These are phyloP conservation scores for Podarcis muralis DNA, from an alignment of 2,113 vertebrate genomes.

Conservation along the genomic window DNA sequence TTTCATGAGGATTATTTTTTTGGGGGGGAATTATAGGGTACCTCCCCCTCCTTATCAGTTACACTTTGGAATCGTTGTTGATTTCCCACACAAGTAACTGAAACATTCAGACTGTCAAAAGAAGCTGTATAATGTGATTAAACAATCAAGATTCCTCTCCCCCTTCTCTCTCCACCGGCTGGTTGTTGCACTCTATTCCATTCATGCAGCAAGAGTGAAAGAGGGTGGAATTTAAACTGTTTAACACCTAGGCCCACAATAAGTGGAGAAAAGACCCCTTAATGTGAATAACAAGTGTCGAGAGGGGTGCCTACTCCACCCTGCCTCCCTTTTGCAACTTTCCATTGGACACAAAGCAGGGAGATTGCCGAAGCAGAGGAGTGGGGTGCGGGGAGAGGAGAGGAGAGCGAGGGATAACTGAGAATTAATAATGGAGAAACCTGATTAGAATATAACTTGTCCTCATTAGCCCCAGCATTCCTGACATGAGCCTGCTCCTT, in stretches of 20 bases:
- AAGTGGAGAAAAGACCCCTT: constrained; percentile 67
- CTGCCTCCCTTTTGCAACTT: constrained; percentile 73
- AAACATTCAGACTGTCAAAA: not conserved
- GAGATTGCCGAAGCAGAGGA: not conserved
- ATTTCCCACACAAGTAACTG: not conserved
- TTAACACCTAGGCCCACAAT: constrained; percentile 68
- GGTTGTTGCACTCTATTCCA: not conserved
- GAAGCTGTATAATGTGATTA: constrained; percentile 16
- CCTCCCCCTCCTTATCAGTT: not conserved
- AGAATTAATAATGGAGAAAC: constrained; percentile 76
- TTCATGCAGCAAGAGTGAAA: not conserved
- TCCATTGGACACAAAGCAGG: constrained; percentile 70
- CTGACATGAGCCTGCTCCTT: constrained; percentile 73
- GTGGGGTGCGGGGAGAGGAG: not conserved
- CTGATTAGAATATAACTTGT: constrained; percentile 80
- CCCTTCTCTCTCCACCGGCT: not conserved
- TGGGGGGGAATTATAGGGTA: too few relatives aligned
- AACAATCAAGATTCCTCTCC: not conserved
- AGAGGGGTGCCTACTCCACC: constrained; percentile 49
- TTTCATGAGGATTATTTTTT: too few relatives aligned
- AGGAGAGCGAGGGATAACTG: constrained; percentile 67
- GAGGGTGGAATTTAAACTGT: constrained; percentile 67
- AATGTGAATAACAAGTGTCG: constrained; percentile 74
- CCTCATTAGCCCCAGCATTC: constrained; percentile 76
- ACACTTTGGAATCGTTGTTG: not conserved